Evolutionary conservation across 1,140 invertebrate genomes (phyloP), one percentile per base, ranked within the genome.

Genomic region (Mizuhopecten yessoensis): DNA sequence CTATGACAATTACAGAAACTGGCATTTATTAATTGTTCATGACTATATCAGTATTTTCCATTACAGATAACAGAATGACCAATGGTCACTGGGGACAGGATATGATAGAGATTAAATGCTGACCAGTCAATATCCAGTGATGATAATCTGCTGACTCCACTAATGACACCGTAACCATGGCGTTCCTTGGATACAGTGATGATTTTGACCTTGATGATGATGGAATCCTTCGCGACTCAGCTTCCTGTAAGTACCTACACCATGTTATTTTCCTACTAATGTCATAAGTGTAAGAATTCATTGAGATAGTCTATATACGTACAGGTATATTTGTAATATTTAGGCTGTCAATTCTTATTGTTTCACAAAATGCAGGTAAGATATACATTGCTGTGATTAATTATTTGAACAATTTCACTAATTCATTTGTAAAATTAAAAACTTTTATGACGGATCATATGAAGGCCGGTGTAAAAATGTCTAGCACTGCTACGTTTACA

Each of bases 181-280:
- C 95, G 29, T 94, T 93, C n/a, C 86, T 94, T 23, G 90, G 93
- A 90, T 93, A 93, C 57, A 95, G 95, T 90, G 94, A 94, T 75
- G 95, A 96, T 75, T 96, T 96, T 91, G 94, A 95, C 49, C 91
- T 95, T 13, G 95, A 96, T 91, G 95, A 96, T 92, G 93, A 95
- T 93, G 95, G 95, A 34, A 96, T 96, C 86, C 90, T 96, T 29
- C 91, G 93, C 88, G 95, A 96, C 89, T 95, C 94, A 34, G 90
- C 91, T 0, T 93, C 93, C n/a, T 92, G 94, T 94, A 93, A 92
- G 94, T 93, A 90, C 39, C 0, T 11, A 17, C n/a, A n/a, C n/a
- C n/a, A n/a, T n/a, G n/a, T n/a, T n/a, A n/a, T n/a, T n/a, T n/a
- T n/a, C n/a, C n/a, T n/a, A n/a, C n/a, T n/a, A n/a, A n/a, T n/a